Percentiles rank a stretch among this genome's conserved stretches.
phyloP scores from a whole-genome alignment of 1,140 invertebrate species.

The Spodoptera litura region DNA sequence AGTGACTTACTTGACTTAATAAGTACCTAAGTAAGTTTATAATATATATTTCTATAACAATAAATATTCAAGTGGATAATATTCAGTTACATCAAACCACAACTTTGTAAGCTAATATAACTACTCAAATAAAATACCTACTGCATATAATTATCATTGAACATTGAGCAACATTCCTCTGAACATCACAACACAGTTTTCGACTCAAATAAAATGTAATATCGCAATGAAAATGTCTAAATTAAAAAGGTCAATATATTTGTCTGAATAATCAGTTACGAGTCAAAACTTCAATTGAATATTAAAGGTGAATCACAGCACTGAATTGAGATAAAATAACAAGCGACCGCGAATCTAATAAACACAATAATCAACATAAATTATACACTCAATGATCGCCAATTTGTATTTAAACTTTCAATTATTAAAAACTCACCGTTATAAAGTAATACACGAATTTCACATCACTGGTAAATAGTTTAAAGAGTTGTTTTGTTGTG shows the following conservation, averaged over 20 bases:
- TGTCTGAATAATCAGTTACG: not conserved
- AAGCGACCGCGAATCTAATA: slow-evolving; percentile 14
- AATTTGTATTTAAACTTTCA: slow-evolving; percentile 1
- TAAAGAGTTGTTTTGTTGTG: not conserved
- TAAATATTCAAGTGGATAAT: no score
- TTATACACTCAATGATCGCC: slow-evolving; percentile 1
- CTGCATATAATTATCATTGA: no score
- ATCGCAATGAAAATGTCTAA: no score
- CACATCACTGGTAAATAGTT: slow-evolving; percentile 38
- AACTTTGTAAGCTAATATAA: no score
- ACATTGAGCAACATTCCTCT: no score
- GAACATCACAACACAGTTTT: no score
- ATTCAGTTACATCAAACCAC: no score
- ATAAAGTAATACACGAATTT: not conserved
- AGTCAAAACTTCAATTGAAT: not conserved
- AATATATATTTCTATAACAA: no score
- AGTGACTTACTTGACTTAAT: no score
- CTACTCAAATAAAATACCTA: no score
- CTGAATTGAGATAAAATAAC: slow-evolving; percentile 31
- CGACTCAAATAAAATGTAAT: no score
- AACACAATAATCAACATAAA: slow-evolving; percentile 24
- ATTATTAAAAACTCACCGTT: not conserved
- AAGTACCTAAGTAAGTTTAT: no score
- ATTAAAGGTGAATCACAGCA: slow-evolving; percentile 1
- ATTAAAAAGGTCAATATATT: not conserved